A percentile compares a stretch with the other conserved stretches of the same genome.
Evolutionary conservation across 2,888 invertebrate genomes (phyloP).

Genomic region (Cryptophagus acutangulus): DNA sequence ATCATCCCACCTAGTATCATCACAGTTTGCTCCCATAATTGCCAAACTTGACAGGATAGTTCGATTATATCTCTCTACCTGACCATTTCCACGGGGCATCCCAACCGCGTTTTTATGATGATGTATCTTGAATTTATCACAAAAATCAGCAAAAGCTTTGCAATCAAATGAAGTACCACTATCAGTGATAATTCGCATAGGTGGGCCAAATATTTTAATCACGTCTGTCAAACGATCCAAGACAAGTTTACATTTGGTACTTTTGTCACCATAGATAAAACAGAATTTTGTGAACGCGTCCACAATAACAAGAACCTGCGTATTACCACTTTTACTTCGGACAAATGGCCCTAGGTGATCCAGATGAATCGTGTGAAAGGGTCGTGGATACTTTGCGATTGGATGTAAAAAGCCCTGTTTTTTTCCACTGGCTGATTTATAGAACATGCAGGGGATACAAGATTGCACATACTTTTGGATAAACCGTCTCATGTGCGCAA

Average conservation of each 20-base stretch:
- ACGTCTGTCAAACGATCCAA: constrained; percentile 5
- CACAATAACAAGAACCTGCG: constrained; percentile 27
- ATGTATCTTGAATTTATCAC: constrained; percentile 5
- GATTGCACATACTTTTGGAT: constrained; percentile 11
- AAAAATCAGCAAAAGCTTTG: constrained; percentile 9
- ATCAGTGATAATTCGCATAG: constrained; percentile 10
- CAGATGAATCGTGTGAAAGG: constrained; percentile 31
- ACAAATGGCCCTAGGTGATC: constrained; percentile 34
- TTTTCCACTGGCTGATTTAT: constrained; percentile 24
- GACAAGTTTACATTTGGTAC: constrained; percentile 8
- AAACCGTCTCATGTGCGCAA: constrained; percentile 12
- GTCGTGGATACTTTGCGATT: constrained; percentile 24
- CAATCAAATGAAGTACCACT: constrained; percentile 11
- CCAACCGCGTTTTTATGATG: constrained; percentile 5
- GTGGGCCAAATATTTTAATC: constrained; percentile 11
- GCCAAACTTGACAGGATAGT: constrained; percentile 17
- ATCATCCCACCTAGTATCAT: constrained; percentile 26
- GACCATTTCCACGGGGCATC: constrained; percentile 9
- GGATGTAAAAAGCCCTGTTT: constrained; percentile 13
- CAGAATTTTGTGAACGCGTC: constrained; percentile 29
- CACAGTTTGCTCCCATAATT: constrained; percentile 22
- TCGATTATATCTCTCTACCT: constrained; percentile 10
- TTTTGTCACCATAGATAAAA: constrained; percentile 12
- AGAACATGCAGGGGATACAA: constrained; percentile 28
- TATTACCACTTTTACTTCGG: constrained; percentile 20